Evolutionary conservation across 2,797 vertebrate species (phyloP), one percentile per base, ranked within the genome.

Genomic region (Argya squamiceps): DNA sequence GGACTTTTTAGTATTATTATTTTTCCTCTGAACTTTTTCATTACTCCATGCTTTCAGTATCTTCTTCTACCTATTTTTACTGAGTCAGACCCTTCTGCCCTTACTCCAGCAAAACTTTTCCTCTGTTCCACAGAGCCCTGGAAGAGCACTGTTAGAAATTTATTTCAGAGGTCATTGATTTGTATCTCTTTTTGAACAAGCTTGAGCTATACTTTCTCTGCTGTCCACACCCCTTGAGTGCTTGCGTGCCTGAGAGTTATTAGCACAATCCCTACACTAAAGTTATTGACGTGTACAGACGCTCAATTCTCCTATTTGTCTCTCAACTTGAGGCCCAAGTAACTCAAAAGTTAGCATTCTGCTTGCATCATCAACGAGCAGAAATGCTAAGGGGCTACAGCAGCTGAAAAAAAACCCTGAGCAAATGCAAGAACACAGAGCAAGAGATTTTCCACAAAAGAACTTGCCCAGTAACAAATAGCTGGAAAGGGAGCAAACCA

Each of bases 21-120:
- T 97, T 91, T 92, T 74, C 18, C 39, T 88, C 79, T 86, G 44
- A 92, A 76, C 21, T 84, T 37, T 86, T 88, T 82, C 37, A 46
- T 86, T 93, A 86, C 64, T 84, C 47, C 3, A 1, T 27, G 82
- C 17, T 79, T 56, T 76, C 41, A 64, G 41, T 93, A 56, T 52
- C 36, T 49, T 67, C 41, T 84, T 70, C 24, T 59, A 27, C 19
- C 36, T 77, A 36, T 84, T 88, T 69, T 69, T 69, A 71, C 62
- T n/a, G 58, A 84, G n/a, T 65, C 43, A 93, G 43, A 65, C 9
- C 6, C 47, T 86, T 84, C 56, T 79, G 30, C 16, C 22, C 27
- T 64, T 60, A 46, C 20, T 58, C 36, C 1, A 6, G 47, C 12
- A 92, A 96, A 85, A 36, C 11, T 43, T 55, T 55, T 67, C 11